phyloP scores from a whole-genome alignment of 1,140 invertebrate species.

The Alviniconcha marisindica region DNA sequence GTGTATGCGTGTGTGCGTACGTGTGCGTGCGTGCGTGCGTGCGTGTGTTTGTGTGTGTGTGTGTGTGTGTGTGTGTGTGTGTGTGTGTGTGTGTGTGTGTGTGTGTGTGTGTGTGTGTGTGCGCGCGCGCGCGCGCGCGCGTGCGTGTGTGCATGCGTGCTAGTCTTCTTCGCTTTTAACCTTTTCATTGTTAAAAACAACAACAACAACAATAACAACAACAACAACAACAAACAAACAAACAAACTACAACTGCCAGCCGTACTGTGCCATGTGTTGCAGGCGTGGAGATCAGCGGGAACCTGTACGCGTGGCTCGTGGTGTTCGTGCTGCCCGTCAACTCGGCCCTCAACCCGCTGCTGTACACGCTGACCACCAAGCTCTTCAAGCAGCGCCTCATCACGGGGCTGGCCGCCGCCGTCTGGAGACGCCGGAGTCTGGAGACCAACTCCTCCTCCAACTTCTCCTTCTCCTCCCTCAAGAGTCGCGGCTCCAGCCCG shows the following conservation, averaged over 20 bases:
- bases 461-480: slow-evolving; percentile 25
- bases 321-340: slow-evolving; percentile 54
- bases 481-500: slow-evolving; percentile 15
- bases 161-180: too few relatives aligned
- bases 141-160: too few relatives aligned
- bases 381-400: slow-evolving; percentile 44
- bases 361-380: slow-evolving; percentile 52
- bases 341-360: slow-evolving; percentile 51
- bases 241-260: neutral
- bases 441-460: slow-evolving; percentile 17
- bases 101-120: neutral
- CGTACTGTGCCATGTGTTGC: neutral
- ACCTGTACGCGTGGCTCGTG: slow-evolving; percentile 54
- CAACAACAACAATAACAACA: too few relatives aligned
- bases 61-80: neutral
- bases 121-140: too few relatives aligned
- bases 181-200: too few relatives aligned
- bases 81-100: neutral
- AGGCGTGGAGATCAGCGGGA: slow-evolving; percentile 56
- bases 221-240: neutral
- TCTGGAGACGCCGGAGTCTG: slow-evolving; percentile 25
- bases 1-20: neutral
- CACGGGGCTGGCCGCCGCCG: slow-evolving; percentile 25
- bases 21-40: neutral
- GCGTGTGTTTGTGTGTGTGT: neutral